Evolutionary conservation across 92 coral and sea anemone species (phyloP).

Genomic region (Phenganax stokvisi): DNA sequence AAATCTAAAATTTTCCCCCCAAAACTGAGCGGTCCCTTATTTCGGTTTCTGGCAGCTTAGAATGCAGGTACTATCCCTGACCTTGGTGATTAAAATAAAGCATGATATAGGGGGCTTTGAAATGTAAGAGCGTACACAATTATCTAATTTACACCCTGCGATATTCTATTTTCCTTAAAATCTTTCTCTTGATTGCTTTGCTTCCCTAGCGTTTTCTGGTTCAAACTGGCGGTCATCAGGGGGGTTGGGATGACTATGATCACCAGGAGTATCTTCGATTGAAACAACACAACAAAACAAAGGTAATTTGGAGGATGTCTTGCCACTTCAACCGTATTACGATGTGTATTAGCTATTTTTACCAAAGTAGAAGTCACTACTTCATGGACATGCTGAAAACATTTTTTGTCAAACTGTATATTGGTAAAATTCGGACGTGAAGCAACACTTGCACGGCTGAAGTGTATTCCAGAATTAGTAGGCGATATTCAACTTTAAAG

Average conservation of each 20-base stretch:
- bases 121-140: background rate
- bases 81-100: no score
- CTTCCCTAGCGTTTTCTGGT: slow-evolving; percentile 67
- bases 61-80: no score
- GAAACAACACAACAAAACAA: slow-evolving; percentile 71
- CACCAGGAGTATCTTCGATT: slow-evolving; percentile 81
- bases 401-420: no score
- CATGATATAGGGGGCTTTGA: background rate
- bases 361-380: background rate
- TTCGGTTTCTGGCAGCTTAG: no score
- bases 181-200: background rate
- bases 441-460: no score
- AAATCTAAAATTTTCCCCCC: no score
- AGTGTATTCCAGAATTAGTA: no score
- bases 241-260: slow-evolving; percentile 98
- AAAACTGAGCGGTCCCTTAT: no score
- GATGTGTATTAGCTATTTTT: background rate
- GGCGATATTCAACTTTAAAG: no score
- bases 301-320: background rate
- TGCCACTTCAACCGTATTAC: background rate
- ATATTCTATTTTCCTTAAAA: background rate
- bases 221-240: slow-evolving; percentile 93
- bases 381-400: background rate
- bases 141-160: background rate
- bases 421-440: no score